Evolutionary conservation across 2,888 invertebrate genomes (phyloP).

Genomic region (Cotesia congregata): DNA sequence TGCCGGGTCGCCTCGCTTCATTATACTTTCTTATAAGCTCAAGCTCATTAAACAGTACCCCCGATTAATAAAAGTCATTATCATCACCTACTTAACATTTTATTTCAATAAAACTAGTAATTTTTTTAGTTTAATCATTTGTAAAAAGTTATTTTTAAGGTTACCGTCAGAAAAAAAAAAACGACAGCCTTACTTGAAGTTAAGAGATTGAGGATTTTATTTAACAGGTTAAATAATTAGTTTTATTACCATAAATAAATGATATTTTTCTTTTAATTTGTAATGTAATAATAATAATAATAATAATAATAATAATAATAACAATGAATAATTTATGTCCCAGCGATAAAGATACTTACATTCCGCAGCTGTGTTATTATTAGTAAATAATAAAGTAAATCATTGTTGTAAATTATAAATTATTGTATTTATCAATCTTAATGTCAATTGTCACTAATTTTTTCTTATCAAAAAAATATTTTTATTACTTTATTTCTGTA

Average conservation of each 20-base stretch:
- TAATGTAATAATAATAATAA: neutral
- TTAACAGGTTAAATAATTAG: neutral
- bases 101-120: neutral
- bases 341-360: neutral
- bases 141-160: neutral
- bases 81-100: neutral
- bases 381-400: slow-evolving; percentile 11
- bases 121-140: neutral
- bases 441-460: too few species aligned
- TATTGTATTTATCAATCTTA: neutral
- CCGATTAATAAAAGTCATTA: slow-evolving; percentile 18
- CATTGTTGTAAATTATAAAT: slow-evolving; percentile 44
- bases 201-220: neutral
- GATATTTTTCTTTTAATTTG: neutral
- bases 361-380: neutral
- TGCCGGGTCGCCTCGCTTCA: slow-evolving; percentile 32
- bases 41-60: slow-evolving; percentile 20
- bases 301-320: neutral
- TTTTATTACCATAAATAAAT: neutral
- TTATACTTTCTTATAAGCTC: slow-evolving; percentile 20
- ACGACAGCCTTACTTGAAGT: neutral
- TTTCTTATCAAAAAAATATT: too few species aligned
- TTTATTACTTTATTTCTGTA: too few species aligned
- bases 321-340: neutral
- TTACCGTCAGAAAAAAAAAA: neutral